These are phyloP conservation scores for Catagonus wagneri DNA, from an alignment of 2,113 vertebrate genomes.

Conservation along the genomic window DNA sequence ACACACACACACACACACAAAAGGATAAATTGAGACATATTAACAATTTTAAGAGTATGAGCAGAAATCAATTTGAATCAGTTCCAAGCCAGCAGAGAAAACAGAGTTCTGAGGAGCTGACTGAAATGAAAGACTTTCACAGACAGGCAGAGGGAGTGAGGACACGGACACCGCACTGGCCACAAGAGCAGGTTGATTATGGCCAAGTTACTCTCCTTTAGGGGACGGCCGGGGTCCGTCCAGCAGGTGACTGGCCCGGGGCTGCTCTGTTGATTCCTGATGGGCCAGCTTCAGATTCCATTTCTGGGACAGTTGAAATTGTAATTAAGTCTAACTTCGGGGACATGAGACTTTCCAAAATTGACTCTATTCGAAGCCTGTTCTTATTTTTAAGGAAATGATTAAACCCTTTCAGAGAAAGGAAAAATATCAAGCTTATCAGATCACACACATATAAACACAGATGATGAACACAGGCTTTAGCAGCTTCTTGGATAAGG, in stretches of 20 bases:
- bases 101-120: not conserved
- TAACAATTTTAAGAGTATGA: not conserved
- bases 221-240: not conserved
- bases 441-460: not conserved
- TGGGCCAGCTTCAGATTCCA: not conserved
- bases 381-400: not conserved
- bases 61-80: not conserved
- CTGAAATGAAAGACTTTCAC: not conserved
- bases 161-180: not conserved
- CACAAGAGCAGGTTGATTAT: not conserved
- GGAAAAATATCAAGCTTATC: not conserved
- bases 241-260: not conserved
- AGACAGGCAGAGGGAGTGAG: not conserved
- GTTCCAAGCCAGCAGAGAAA: not conserved
- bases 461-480: slow-evolving; percentile 57
- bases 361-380: not conserved
- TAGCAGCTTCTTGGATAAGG: slow-evolving; percentile 70
- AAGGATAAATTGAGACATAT: not conserved
- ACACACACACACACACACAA: too few species aligned
- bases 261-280: not conserved
- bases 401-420: slow-evolving; percentile 61
- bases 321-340: not conserved
- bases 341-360: not conserved
- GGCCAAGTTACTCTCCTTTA: not conserved
- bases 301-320: too few species aligned